Conservation (phyloP, 1,140 invertebrate genomes). For the Pseudachorutes palmiensis region DNA sequence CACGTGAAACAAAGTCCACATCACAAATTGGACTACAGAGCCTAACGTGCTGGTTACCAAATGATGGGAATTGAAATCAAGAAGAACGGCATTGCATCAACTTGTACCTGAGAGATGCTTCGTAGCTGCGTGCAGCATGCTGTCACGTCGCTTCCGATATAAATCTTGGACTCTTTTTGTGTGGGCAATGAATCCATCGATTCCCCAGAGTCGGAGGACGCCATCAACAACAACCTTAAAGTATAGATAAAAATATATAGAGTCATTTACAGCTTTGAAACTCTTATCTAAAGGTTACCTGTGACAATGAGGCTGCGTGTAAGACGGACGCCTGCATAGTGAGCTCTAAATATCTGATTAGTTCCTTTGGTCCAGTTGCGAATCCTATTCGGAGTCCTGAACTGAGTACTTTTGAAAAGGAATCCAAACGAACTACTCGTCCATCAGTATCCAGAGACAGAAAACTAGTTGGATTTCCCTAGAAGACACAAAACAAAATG, state of each 20-base stretch:
- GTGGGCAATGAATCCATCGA: constrained; percentile 54
- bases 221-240: constrained; percentile 55
- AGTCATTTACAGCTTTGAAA: neutral
- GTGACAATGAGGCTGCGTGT: constrained; percentile 62
- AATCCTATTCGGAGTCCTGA: constrained; percentile 62
- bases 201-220: constrained; percentile 54
- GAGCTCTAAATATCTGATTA: constrained; percentile 55
- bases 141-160: constrained; percentile 57
- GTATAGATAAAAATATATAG: too few relatives aligned
- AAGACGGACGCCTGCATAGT: constrained; percentile 64
- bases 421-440: constrained; percentile 67
- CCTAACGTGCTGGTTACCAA: too few relatives aligned
- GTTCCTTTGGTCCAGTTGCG: constrained; percentile 56
- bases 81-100: too few relatives aligned
- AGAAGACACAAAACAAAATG: constrained; percentile 19
- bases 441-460: constrained; percentile 66
- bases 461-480: constrained; percentile 57
- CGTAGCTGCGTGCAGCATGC: constrained; percentile 52
- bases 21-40: too few relatives aligned
- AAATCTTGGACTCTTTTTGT: constrained; percentile 53
- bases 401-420: constrained; percentile 68
- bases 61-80: too few relatives aligned
- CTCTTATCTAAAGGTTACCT: constrained; percentile 47
- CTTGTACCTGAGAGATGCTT: constrained; percentile 56
- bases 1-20: too few relatives aligned